Conservation (phyloP, 2,888 invertebrate species). For the Rapana venosa region DNA sequence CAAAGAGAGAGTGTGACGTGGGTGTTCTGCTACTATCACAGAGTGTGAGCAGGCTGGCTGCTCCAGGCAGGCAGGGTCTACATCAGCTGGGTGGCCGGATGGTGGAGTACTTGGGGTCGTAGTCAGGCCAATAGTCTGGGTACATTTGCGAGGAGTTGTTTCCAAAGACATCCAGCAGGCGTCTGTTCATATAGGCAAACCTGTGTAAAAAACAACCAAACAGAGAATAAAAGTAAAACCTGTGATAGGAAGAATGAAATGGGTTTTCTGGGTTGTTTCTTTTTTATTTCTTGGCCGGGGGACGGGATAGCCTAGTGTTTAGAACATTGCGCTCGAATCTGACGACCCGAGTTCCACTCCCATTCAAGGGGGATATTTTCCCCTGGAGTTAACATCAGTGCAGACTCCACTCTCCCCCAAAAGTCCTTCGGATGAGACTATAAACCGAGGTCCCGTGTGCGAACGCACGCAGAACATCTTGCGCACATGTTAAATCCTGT, state of each 20-base stretch:
- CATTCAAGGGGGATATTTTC: no score
- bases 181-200: slow-evolving; percentile 74
- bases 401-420: no score
- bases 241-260: neutral
- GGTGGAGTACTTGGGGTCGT: slow-evolving; percentile 66
- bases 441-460: no score
- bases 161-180: slow-evolving; percentile 71
- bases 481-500: no score
- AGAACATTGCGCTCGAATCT: no score
- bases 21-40: neutral
- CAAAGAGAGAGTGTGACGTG: neutral
- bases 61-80: neutral
- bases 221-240: neutral
- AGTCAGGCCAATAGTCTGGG: slow-evolving; percentile 73
- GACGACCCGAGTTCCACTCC: no score
- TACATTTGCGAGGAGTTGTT: slow-evolving; percentile 67
- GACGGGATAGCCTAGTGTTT: no score
- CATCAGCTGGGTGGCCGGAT: slow-evolving; percentile 46
- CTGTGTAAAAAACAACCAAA: slow-evolving; percentile 51
- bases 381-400: no score
- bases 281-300: no score
- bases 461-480: no score
- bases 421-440: no score
- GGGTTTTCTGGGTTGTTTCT: no score
- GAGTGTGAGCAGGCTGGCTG: neutral